Base-by-base conservation (phyloP, 2,888 invertebrate genomes). In the Tridacna gigas region DNA sequence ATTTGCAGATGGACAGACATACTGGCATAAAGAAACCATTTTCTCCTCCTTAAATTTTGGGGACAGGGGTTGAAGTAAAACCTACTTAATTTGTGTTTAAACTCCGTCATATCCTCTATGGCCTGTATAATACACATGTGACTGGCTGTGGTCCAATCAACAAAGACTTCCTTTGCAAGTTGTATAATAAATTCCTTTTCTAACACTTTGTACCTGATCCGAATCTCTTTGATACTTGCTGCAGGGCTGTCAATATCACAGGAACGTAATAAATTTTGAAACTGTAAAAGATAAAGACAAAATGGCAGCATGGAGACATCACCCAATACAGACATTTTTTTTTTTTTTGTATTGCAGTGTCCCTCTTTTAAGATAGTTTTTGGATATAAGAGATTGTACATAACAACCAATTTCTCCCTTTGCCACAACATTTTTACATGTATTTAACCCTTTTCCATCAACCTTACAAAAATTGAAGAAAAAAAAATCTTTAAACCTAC, bases 51-150 rank as follows among this genome's bases (percentile, higher is more conserved):
- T 7, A 37, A 37, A 37, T n/a, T n/a, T n/a, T n/a, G n/a, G n/a
- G n/a, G n/a, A n/a, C n/a, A n/a, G n/a, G n/a, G n/a, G 7, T 4
- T 37, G 37, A 37, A 37, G 37, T 37, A 37, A 18, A 15, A 69
- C 81, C 79, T 85, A 86, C 89, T 73, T 74, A 84, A 79, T 78
- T 84, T 88, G n/a, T 81, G 80, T 45, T 85, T 88, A 18, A 92
- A 82, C 61, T 91, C 88, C 9, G 82, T 85, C 28, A 89, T 77
- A 76, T 94, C 93, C 37, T 92, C 91, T 13, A 93, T 75, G 1
- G 89, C 90, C 78, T 91, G 91, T 51, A 91, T 89, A 0, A 94
- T 84, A 86, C 93, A 93, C 92, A 93, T 91, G 87, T 94, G 94
- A 79, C 91, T 88, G 56, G 91, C 84, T n/a, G 92, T 91, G 47